Percentiles rank a stretch among this genome's conserved stretches.
Conservation (phyloP, 1,140 invertebrate species). For the Acromyrmex charruanus region DNA sequence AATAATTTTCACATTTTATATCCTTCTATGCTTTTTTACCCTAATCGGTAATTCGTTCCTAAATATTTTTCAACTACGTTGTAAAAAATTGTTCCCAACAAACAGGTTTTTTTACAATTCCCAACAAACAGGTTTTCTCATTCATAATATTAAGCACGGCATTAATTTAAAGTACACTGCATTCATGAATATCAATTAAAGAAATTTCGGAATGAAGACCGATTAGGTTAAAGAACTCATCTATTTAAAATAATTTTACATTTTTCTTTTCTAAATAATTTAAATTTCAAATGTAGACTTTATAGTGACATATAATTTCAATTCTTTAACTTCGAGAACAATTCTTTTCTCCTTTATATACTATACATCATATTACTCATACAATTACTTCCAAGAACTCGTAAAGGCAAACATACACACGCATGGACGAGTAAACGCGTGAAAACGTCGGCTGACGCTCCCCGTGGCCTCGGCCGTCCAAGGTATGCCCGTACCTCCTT, state of each 20-base stretch:
- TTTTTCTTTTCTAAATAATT: not conserved
- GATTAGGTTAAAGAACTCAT: not conserved
- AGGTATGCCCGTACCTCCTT: slow-evolving; percentile 47
- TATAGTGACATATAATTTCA: not conserved
- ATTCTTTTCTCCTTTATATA: not conserved
- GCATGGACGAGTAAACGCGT: slow-evolving; percentile 21
- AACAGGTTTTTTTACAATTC: too few species aligned
- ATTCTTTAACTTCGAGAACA: not conserved
- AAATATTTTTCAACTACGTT: too few species aligned
- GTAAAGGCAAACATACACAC: not conserved
- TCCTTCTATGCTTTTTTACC: too few species aligned
- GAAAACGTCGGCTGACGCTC: slow-evolving; percentile 30
- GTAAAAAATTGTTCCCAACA: too few species aligned
- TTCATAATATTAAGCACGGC: too few species aligned
- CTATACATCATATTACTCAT: not conserved
- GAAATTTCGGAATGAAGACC: too few species aligned
- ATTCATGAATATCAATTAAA: too few species aligned
- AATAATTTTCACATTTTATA: too few species aligned
- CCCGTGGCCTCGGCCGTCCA: slow-evolving; percentile 20
- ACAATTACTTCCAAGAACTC: not conserved
- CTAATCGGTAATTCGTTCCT: too few species aligned
- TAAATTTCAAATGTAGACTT: not conserved
- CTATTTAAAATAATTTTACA: not conserved
- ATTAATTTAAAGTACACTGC: not conserved
- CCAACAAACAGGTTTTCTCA: too few species aligned